Evolutionary conservation across 2,113 vertebrate genomes (phyloP).

Genomic region (Dunckerocampus dactyliophorus): DNA sequence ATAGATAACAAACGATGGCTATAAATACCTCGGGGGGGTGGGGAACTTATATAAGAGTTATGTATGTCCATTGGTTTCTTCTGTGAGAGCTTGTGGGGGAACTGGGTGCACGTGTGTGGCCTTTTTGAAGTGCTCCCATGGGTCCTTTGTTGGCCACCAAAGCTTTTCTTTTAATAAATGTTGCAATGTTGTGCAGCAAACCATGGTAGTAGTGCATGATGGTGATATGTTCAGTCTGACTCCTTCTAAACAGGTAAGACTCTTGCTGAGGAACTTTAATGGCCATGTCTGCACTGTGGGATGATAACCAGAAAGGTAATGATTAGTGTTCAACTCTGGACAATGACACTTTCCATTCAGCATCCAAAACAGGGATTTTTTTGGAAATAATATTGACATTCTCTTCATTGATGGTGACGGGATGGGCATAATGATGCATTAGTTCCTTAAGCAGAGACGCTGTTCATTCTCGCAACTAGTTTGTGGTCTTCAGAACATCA

Average conservation of each 20-base stretch:
- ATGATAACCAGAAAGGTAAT: no score
- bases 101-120: background rate
- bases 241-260: constrained; percentile 5
- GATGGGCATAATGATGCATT: no score
- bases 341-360: no score
- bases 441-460: no score
- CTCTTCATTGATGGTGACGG: no score
- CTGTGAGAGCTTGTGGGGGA: constrained; percentile 3
- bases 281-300: no score
- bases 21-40: constrained; percentile 65
- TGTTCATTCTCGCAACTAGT: no score
- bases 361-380: no score
- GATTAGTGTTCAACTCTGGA: no score
- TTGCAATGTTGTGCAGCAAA: background rate
- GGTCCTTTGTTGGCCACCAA: background rate
- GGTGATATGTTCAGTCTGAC: constrained; percentile 12
- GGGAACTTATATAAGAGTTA: constrained; percentile 60
- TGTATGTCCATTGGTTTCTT: constrained; percentile 45
- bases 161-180: constrained; percentile 14
- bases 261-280: no score
- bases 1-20: constrained; percentile 68
- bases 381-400: no score
- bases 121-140: constrained; percentile 1
- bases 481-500: no score
- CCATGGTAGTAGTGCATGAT: constrained; percentile 11